Evolutionary conservation across 2,888 invertebrate species (phyloP), one percentile per base, ranked within the genome.

Genomic region (Agrochola circellaris): DNA sequence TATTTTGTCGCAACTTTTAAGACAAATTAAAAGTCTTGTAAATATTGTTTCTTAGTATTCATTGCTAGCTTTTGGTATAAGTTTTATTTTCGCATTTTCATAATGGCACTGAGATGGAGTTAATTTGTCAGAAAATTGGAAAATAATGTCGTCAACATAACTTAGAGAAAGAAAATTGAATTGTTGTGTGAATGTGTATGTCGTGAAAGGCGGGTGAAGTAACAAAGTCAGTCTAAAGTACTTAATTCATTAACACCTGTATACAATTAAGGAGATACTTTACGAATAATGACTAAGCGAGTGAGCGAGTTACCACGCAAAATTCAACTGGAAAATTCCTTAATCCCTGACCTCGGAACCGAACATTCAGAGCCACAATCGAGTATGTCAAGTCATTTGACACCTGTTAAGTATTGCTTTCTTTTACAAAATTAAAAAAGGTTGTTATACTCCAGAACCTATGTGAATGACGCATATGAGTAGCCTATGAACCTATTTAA

Each of bases 1-100:
- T 77, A 78, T 75, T 86, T 74, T 65, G 56, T 75, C 64, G 69
- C 54, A 77, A 87, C 77, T 77, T 76, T 84, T 54, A 69, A 82
- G 38, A 77, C 67, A 76, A 75, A 80, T 82, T 78, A 75, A 77
- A 82, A 74, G 54, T 65, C 73, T 54, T 23, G 56, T 74, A 73
- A 84, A 85, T 76, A 81, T 78, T 73, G n/a, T 69, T 66, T 70
- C 38, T 73, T 65, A 60, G 26, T 67, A 64, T 82, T 79, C 73
- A 68, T 86, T 83, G 68, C 64, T 42, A 73, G 73, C 68, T 64
- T 61, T 77, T 64, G 72, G 34, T 26, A 30, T 61, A 54, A 51
- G 17, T 65, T 75, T 82, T 75, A 64, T 67, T 54, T 82, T 76
- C 42, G 66, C 34, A 72, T 86, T 85, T 75, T 72, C 34, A 69